Evolutionary conservation across 1,140 invertebrate species (phyloP), one percentile per base, ranked within the genome.

Genomic region (Plodia interpunctella): DNA sequence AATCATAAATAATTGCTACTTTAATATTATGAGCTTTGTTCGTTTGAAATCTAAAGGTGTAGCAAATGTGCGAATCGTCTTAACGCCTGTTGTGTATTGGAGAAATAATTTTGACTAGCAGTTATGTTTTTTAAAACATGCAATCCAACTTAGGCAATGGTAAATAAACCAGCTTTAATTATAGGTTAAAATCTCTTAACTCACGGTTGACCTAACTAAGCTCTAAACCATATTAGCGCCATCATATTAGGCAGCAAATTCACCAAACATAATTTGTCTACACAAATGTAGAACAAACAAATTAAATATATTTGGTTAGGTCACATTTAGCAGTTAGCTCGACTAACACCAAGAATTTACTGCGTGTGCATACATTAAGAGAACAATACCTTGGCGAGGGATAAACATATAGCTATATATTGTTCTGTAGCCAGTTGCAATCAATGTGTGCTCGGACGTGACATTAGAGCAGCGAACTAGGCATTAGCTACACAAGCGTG

Each of bases 391-490:
- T 53, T n/a, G 51, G 51, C 8, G 21, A 25, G 55, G 63, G 70
- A 84, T 86, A 84, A 88, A 81, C 76, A 9, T 11, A 75, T 62
- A 72, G 65, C 78, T 79, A 71, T 79, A 76, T 82, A 6, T 6
- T 25, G 21, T 25, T 25, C 21, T 80, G 83, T 85, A 78, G 66
- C 68, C 66, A 71, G 69, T 71, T 63, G 81, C 81, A 78, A 88
- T 86, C 87, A 87, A 87, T 88, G 78, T 73, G 74, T 78, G 78
- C 77, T 76, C 74, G 76, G 87, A 88, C 86, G 86, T 88, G 86
- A 87, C 83, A 87, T 88, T 85, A 88, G 83, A 76, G 68, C 75
- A 75, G 73, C 79, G 83, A 82, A 87, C 83, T 68, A 65, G 68
- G 66, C 83, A 88, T 88, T 88, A 87, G 75, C 74, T 68, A 73